Evolutionary conservation across 2,888 invertebrate genomes (phyloP).

Genomic region (Sussaba pulchella): DNA sequence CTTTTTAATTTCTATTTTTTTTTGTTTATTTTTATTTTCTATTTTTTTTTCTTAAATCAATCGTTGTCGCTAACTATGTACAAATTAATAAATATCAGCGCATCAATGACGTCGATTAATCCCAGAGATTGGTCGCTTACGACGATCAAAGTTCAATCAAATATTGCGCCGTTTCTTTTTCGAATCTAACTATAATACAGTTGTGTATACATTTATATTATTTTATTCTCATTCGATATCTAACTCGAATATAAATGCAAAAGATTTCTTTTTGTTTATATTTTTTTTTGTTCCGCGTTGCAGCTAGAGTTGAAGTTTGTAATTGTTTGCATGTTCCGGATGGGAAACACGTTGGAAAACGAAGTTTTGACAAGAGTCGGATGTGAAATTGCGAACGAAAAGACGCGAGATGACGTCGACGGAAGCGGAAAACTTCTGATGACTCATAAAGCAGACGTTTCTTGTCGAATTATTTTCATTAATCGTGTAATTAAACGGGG

Average conservation of each 20-base stretch:
- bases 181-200: constrained; percentile 38
- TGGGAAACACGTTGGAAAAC: constrained; percentile 4
- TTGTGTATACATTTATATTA: constrained; percentile 25
- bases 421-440: not conserved
- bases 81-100: constrained; percentile 50
- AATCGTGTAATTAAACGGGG: too few species aligned
- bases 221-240: constrained; percentile 32
- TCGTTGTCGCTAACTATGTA: constrained; percentile 48
- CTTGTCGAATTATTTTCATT: too few species aligned
- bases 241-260: constrained; percentile 56
- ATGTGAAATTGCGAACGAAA: constrained; percentile 1
- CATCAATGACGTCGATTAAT: constrained; percentile 25
- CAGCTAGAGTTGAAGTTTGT: constrained; percentile 44
- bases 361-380: not conserved
- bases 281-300: constrained; percentile 29
- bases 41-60: constrained; percentile 7
- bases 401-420: not conserved
- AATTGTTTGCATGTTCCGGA: constrained; percentile 12
- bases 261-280: constrained; percentile 18
- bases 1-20: too few species aligned
- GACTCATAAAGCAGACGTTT: not conserved
- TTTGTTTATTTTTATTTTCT: too few species aligned
- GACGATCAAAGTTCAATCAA: constrained; percentile 30
- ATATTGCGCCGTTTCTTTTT: constrained; percentile 35
- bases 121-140: constrained; percentile 53